Evolutionary conservation across 2,888 invertebrate genomes (phyloP).

Genomic region (Cheilosia grossa): DNA sequence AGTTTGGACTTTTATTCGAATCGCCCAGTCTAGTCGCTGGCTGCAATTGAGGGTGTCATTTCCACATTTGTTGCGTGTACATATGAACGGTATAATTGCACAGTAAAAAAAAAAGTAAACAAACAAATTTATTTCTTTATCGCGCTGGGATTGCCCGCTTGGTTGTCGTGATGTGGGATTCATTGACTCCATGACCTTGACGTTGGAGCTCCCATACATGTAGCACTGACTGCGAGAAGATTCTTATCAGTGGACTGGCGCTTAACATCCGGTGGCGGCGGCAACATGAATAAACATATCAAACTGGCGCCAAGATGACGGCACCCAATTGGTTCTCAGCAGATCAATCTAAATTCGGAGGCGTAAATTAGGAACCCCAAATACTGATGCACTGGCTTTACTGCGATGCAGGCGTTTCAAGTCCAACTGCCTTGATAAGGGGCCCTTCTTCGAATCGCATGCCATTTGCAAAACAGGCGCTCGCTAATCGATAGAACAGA

Average conservation of each 20-base stretch:
- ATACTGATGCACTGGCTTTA: not conserved
- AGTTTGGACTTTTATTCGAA: conserved; percentile 66
- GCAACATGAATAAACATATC: conserved; percentile 37
- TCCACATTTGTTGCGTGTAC: conserved; percentile 8
- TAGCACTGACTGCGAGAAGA: conserved; percentile 20
- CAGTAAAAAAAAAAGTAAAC: conserved; percentile 6
- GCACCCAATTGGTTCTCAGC: not conserved
- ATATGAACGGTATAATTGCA: conserved; percentile 1
- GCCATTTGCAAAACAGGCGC: no score
- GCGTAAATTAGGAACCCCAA: not conserved
- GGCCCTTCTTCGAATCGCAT: no score
- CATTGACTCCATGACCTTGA: conserved; percentile 64
- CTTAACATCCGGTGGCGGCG: conserved; percentile 52
- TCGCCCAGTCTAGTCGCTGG: conserved; percentile 42
- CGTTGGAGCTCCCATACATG: conserved; percentile 7
- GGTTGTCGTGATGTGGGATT: conserved; percentile 19
- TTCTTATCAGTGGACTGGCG: conserved; percentile 51
- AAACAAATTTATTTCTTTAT: conserved; percentile 34
- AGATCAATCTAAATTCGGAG: not conserved
- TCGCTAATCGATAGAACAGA: no score
- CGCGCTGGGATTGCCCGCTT: conserved; percentile 24
- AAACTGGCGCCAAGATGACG: conserved; percentile 43
- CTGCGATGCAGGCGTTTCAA: not conserved
- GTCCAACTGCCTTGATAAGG: not conserved
- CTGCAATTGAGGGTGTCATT: conserved; percentile 68